Percentiles rank a stretch among this genome's conserved stretches.
phyloP scores from a whole-genome alignment of 1,140 invertebrate genomes.

The Mesaphorura yosii region DNA sequence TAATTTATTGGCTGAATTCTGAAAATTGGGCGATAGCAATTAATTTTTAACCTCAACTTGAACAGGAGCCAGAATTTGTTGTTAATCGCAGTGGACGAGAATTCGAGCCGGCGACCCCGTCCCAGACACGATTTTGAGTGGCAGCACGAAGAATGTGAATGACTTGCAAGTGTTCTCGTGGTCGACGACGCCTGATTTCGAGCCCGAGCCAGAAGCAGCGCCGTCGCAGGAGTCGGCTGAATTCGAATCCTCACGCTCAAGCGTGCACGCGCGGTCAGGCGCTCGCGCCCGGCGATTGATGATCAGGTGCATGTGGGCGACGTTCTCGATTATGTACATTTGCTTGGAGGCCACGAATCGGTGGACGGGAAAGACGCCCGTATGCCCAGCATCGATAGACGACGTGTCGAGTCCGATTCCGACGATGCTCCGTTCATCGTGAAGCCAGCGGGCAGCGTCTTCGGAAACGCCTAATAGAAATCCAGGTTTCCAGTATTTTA shows the following conservation, averaged over 20 bases:
- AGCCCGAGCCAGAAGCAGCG: too few relatives aligned
- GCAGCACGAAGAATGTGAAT: conserved; percentile 21
- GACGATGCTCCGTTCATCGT: conserved; percentile 43
- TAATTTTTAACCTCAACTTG: too few relatives aligned
- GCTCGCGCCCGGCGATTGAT: too few relatives aligned
- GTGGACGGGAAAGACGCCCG: conserved; percentile 18
- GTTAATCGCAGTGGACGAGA: conserved; percentile 16
- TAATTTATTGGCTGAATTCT: too few relatives aligned
- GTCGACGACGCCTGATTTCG: too few relatives aligned
- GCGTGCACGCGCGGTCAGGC: too few relatives aligned
- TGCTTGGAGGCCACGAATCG: background rate
- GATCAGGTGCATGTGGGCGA: background rate
- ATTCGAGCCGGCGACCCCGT: conserved; percentile 21
- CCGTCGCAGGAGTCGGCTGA: too few relatives aligned
- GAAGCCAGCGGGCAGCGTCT: conserved; percentile 48
- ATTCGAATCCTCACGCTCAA: too few relatives aligned
- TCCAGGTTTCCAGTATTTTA: background rate
- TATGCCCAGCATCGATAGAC: conserved; percentile 45
- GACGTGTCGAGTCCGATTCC: conserved; percentile 53
- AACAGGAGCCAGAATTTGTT: too few relatives aligned
- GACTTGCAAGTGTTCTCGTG: too few relatives aligned
- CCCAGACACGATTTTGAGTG: conserved; percentile 23
- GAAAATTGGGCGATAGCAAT: too few relatives aligned
- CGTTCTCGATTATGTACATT: conserved; percentile 13
- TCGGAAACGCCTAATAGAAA: conserved; percentile 41